These are phyloP conservation scores for Lomographa bimaculata DNA, from an alignment of 2,888 invertebrate species.

Conservation along the genomic window DNA sequence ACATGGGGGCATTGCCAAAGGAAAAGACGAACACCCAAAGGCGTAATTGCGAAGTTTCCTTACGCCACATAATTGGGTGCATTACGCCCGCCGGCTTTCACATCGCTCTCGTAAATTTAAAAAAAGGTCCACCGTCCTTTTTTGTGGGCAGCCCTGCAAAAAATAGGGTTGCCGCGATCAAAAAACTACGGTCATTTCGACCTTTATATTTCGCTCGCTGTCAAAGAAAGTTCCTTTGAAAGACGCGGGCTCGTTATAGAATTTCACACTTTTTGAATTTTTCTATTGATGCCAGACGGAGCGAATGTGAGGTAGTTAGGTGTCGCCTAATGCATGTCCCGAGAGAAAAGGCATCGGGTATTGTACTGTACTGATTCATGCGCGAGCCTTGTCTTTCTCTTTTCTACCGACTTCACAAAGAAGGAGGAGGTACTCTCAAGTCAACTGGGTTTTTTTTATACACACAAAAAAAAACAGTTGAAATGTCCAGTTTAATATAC, in stretches of 20 bases:
- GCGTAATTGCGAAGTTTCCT: slow-evolving; percentile 61
- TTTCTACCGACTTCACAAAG: too few species aligned
- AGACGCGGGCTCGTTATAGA: slow-evolving; percentile 1
- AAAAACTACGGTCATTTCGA: slow-evolving; percentile 35
- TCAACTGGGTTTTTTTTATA: too few species aligned
- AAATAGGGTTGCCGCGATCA: slow-evolving; percentile 40
- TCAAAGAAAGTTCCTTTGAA: slow-evolving; percentile 16
- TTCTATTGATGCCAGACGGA: slow-evolving; percentile 6
- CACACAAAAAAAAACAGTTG: too few species aligned
- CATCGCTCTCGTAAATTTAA: slow-evolving; percentile 58
- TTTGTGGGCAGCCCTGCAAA: slow-evolving; percentile 54
- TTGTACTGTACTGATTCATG: too few species aligned
- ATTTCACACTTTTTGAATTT: slow-evolving; percentile 12
- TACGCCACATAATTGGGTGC: slow-evolving; percentile 56
- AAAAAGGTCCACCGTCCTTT: slow-evolving; percentile 55
- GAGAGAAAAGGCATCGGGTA: too few species aligned
- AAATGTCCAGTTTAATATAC: too few species aligned
- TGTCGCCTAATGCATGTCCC: too few species aligned
- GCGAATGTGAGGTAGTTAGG: too few species aligned
- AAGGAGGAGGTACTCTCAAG: too few species aligned
- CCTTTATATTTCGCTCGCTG: slow-evolving; percentile 30
- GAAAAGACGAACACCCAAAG: slow-evolving; percentile 45
- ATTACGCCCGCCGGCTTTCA: slow-evolving; percentile 56
- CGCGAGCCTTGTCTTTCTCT: too few species aligned
- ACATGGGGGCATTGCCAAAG: slow-evolving; percentile 47